Percentiles rank a stretch among this genome's conserved stretches.
Evolutionary conservation across 2,113 vertebrate genomes (phyloP).

Genomic region (Pachycephala philippinensis): DNA sequence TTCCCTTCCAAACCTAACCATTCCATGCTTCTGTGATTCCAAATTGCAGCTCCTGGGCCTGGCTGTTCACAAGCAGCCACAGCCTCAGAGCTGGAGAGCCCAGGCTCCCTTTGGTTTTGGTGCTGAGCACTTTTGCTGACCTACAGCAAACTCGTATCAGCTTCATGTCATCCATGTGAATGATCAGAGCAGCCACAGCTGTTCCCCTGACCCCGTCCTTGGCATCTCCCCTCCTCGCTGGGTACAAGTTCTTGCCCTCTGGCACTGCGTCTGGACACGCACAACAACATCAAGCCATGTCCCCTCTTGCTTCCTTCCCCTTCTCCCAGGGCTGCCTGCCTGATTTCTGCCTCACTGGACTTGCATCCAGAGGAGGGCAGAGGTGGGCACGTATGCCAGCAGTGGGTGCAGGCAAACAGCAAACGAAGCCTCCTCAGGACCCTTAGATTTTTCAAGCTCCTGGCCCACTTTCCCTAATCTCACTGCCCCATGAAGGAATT

Average conservation of each 20-base stretch:
- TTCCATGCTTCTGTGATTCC: background rate
- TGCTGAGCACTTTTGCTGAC: background rate
- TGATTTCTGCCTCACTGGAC: background rate
- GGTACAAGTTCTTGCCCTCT: background rate
- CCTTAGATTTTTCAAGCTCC: background rate
- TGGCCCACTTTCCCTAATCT: background rate
- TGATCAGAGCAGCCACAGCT: constrained; percentile 12
- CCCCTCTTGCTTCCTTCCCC: background rate
- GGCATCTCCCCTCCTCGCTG: background rate
- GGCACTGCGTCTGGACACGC: background rate
- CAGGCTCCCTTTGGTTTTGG: background rate
- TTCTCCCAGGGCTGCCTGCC: background rate
- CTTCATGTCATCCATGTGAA: background rate
- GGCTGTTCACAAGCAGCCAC: background rate
- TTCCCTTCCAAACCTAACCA: background rate
- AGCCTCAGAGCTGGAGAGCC: background rate
- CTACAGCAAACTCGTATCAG: background rate
- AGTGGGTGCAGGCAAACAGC: background rate
- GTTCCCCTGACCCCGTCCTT: constrained; percentile 9
- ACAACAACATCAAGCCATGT: background rate
- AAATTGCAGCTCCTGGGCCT: background rate
- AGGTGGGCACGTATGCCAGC: background rate
- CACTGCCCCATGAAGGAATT: background rate
- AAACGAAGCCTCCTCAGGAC: background rate
- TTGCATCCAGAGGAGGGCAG: background rate